Base-by-base conservation (phyloP, 37 sponge, comb jelly and placozoan genomes). In the Beroe ovata region DNA sequence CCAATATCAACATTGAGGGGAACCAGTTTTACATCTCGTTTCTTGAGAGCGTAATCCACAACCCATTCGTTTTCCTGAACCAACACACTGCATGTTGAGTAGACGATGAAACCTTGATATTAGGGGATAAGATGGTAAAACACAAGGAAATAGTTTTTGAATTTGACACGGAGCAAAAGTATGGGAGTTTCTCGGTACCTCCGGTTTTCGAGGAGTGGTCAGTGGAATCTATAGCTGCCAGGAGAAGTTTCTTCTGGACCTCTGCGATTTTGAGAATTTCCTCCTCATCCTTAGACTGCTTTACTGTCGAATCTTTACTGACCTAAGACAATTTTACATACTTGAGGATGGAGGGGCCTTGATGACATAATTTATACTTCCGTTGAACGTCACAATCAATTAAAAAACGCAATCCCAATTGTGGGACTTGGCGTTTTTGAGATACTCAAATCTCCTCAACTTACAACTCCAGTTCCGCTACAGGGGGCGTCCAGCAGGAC, bases 51-150 rank as follows among this genome's bases (percentile, higher is more conserved):
- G 72, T 97, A 97, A 37, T 97, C 96, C 35, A 97, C 72, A 1
- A 97, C 99, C 36, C 92, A 90, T 33, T 97, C 99, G 89, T 97
- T 94, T 92, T 97, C 99, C 63, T 97, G 96, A 32, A 95, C 92
- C 88, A 97, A 40, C 23, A 97, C 92, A 40, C 95, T 94, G 77
- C 99, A 97, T 0, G 99, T 97, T 0, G 95, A 97, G 63, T 97
- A 97, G 20, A 97, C 96, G 36, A 97, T 59, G 37, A 92, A 94
- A 14, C 96, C 71, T 69, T n/a, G n/a, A n/a, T n/a, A n/a, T n/a
- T n/a, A n/a, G n/a, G 71, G 25, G 35, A 19, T 35, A 38, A 35
- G 71, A 38, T 16, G 54, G 54, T 47, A 6, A 47, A 47, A 47
- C 54, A 47, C 54, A 47, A 47, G 54, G 63, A 25, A 25, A 25